Conservation (phyloP, 1,140 invertebrate species). For the Drosophila punjabiensis region DNA sequence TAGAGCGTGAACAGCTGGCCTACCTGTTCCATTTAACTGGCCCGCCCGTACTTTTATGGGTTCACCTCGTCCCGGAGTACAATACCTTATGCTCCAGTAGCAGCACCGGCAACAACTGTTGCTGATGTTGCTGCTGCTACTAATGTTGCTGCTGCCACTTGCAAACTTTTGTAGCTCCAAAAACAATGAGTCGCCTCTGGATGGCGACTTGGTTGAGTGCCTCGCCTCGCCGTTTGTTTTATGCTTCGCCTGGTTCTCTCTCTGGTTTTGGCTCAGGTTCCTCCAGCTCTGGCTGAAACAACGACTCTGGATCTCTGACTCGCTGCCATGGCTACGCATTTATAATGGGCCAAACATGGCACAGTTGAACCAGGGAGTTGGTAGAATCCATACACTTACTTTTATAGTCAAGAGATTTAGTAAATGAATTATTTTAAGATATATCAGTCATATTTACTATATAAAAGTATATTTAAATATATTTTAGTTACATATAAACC, state of each 20-base stretch:
- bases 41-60: slow-evolving; percentile 79
- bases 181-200: slow-evolving; percentile 57
- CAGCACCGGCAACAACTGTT: slow-evolving; percentile 54
- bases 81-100: slow-evolving; percentile 73
- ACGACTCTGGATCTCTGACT: slow-evolving; percentile 39
- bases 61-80: slow-evolving; percentile 54
- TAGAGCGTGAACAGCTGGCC: slow-evolving; percentile 80
- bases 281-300: too few species aligned
- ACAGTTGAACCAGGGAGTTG: slow-evolving; percentile 41
- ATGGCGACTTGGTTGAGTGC: slow-evolving; percentile 76
- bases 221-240: slow-evolving; percentile 75
- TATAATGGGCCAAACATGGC: slow-evolving; percentile 68
- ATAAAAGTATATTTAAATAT: neutral
- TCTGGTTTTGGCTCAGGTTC: slow-evolving; percentile 51
- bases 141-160: slow-evolving; percentile 51
- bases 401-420: too few species aligned
- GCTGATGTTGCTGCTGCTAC: slow-evolving; percentile 44
- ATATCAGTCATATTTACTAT: neutral
- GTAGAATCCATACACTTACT: too few species aligned
- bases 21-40: slow-evolving; percentile 80
- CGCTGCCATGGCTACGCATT: slow-evolving; percentile 68
- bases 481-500: neutral
- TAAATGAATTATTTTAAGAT: neutral
- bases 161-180: slow-evolving; percentile 52
- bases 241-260: slow-evolving; percentile 72